Conservation (phyloP, 2,888 invertebrate species). For the Rhagium mordax region DNA sequence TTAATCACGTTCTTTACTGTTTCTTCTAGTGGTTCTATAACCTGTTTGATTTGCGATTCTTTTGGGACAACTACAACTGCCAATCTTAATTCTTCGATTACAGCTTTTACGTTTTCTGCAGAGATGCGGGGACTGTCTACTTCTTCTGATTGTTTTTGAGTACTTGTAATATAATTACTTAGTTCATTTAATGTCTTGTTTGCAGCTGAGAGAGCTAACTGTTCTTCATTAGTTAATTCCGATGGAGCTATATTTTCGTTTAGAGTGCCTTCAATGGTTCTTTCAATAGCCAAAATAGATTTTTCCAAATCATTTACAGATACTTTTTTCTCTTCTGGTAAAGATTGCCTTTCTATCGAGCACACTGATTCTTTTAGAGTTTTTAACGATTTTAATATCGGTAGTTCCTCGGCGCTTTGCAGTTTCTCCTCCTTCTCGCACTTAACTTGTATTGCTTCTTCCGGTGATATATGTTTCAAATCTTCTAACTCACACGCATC, state of each 20-base stretch:
- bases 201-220: slow-evolving; percentile 59
- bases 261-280: slow-evolving; percentile 48
- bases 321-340: slow-evolving; percentile 56
- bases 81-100: slow-evolving; percentile 64
- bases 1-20: slow-evolving; percentile 67
- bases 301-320: slow-evolving; percentile 63
- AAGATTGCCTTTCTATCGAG: slow-evolving; percentile 59
- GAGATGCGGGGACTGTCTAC: slow-evolving; percentile 20
- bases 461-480: no score
- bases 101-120: slow-evolving; percentile 60
- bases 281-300: slow-evolving; percentile 59
- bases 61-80: slow-evolving; percentile 63
- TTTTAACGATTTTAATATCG: slow-evolving; percentile 56
- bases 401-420: slow-evolving; percentile 16
- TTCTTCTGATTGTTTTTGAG: slow-evolving; percentile 43
- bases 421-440: not conserved
- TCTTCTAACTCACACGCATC: no score
- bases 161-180: slow-evolving; percentile 54
- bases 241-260: slow-evolving; percentile 36
- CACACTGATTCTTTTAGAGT: slow-evolving; percentile 57
- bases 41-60: slow-evolving; percentile 61
- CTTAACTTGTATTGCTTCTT: no score
- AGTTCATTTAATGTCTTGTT: slow-evolving; percentile 60
- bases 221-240: slow-evolving; percentile 58
- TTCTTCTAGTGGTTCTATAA: slow-evolving; percentile 65